A percentile compares a stretch with the other conserved stretches of the same genome.
phyloP scores from a whole-genome alignment of 2,113 vertebrate genomes.

The Diadophis punctatus region DNA sequence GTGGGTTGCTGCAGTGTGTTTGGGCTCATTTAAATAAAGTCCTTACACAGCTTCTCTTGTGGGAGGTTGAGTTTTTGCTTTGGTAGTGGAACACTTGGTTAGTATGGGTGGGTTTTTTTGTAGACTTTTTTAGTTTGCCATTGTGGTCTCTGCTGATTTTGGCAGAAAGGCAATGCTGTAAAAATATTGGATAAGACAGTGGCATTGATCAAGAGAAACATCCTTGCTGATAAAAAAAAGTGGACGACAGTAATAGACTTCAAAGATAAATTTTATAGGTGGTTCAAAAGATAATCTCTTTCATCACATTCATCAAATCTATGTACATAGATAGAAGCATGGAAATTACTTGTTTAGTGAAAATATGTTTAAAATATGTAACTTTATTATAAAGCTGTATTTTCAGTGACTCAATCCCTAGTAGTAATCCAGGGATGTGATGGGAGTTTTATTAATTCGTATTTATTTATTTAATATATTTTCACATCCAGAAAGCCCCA shows the following conservation, averaged over 20 bases:
- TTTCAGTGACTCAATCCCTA: neutral
- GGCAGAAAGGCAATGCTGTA: neutral
- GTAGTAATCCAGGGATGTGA: neutral
- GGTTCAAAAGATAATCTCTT: neutral
- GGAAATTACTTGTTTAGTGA: neutral
- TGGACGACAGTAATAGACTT: neutral
- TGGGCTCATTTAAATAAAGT: no score
- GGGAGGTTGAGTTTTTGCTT: no score
- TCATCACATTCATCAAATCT: neutral
- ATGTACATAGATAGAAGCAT: neutral
- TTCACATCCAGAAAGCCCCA: neutral
- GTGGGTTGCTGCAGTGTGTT: no score
- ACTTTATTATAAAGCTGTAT: neutral
- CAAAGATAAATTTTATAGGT: neutral
- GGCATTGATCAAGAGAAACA: neutral
- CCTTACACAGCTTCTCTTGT: no score
- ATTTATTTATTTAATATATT: neutral
- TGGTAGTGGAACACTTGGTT: no score
- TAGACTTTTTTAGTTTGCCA: no score
- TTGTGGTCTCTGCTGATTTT: neutral
- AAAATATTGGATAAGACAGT: neutral
- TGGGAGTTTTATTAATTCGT: neutral
- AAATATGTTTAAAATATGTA: neutral
- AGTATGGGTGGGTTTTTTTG: no score
- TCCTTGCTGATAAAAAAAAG: neutral